Percentiles rank a stretch among this genome's conserved stretches.
phyloP scores from a whole-genome alignment of 2,113 vertebrate species.

The Riparia riparia region DNA sequence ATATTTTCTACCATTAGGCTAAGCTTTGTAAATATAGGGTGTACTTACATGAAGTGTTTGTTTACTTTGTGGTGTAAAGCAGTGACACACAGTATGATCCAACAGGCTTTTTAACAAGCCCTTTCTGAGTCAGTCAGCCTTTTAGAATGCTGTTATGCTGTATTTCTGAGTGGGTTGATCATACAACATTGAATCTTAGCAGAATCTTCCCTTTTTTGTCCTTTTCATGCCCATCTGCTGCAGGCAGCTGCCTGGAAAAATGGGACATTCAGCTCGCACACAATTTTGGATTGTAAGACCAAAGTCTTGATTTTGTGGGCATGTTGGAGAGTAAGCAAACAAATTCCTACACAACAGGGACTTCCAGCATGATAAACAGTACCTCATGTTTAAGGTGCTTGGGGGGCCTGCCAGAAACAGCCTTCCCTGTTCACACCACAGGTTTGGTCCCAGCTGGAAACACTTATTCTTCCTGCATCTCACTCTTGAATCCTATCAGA shows the following conservation, averaged over 20 bases:
- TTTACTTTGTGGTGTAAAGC: neutral
- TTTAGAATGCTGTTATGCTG: neutral
- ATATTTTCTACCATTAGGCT: neutral
- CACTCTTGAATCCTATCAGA: neutral
- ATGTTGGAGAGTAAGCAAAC: neutral
- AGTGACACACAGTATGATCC: neutral
- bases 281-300: neutral
- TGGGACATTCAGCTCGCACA: neutral
- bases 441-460: neutral
- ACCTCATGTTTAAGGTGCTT: fast-evolving
- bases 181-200: neutral
- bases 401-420: neutral
- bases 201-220: neutral
- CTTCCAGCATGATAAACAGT: neutral
- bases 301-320: neutral
- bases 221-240: neutral
- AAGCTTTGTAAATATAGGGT: neutral
- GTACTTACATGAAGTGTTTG: neutral
- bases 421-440: neutral
- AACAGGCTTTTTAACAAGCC: neutral
- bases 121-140: neutral
- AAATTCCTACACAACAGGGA: neutral
- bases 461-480: neutral
- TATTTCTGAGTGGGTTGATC: neutral
- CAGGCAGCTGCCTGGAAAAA: neutral